Base-by-base conservation (phyloP, 2,113 vertebrate genomes). In the Xyrauchen texanus region DNA sequence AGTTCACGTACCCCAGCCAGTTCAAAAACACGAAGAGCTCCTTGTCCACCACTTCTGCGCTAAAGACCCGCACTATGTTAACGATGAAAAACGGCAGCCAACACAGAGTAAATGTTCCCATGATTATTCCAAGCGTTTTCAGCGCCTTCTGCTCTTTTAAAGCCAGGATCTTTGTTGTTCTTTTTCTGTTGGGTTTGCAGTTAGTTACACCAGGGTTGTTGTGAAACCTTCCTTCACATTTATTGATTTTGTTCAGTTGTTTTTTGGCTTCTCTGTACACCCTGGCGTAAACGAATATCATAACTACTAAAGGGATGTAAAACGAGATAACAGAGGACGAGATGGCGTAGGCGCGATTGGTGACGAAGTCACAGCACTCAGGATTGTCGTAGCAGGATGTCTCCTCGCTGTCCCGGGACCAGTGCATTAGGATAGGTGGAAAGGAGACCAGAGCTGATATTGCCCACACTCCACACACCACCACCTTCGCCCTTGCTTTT, bases 1-100 rank as follows among this genome's bases (percentile, higher is more conserved):
- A 99, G 93, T 99, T 99, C 86, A 93, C 95, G 47, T 99, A 99
- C 51, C 98, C 98, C 78, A 99, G 90, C 97, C 98, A 99, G 94
- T 99, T 99, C 64, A 99, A 92, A 86, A 98, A 98, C 70, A 98
- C 91, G 75, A 99, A 99, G 51, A 98, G 94, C 86, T 95, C 85
- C 84, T 96, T 94, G 0, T 96, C 94, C 88, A 99, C 96, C 83
- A 95, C 80, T 80, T 95, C 92, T 52, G 94, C 92, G 90, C 94
- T 90, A 86, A 99, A 97, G 79, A 94, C 97, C 13, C 97, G 95
- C 87, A 97, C 94, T 42, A 99, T 94, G 82, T 99, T 99, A 82
- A 96, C 96, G 76, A 99, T 89, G 85, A 99, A 99, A 87, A 99
- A 99, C 13, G 98, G 98, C 82, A 99, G 88, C 98, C 98, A 99